phyloP scores from a whole-genome alignment of 2,797 vertebrate species.

The Rhinogobio ventralis region DNA sequence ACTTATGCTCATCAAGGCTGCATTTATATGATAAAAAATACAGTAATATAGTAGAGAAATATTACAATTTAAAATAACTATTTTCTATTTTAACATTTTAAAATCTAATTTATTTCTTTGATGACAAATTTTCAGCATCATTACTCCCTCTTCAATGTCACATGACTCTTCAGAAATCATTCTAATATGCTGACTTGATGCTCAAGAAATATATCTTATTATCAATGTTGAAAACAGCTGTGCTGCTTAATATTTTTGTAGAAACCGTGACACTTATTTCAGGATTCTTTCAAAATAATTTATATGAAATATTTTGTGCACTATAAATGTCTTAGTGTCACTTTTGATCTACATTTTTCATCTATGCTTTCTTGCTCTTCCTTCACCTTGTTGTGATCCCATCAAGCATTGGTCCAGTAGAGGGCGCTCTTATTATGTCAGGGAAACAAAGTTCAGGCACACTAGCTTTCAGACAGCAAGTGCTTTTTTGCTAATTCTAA shows the following conservation, averaged over 20 bases:
- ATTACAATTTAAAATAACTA: background rate
- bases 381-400: background rate
- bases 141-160: background rate
- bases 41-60: background rate
- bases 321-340: background rate
- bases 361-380: background rate
- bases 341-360: background rate
- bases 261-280: background rate
- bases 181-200: background rate
- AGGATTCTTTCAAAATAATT: too few species aligned
- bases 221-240: background rate
- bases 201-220: background rate
- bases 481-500: background rate
- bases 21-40: background rate
- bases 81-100: background rate
- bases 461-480: slow-evolving; percentile 8
- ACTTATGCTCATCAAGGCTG: background rate
- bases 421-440: background rate
- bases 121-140: background rate
- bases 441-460: background rate
- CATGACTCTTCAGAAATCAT: background rate
- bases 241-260: background rate
- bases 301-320: background rate
- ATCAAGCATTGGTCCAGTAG: slow-evolving; percentile 13
- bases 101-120: background rate